A percentile compares a stretch with the other conserved stretches of the same genome.
These are phyloP conservation scores for Tokudaia muenninki DNA, from an alignment of 2,797 vertebrate genomes.

Conservation along the genomic window DNA sequence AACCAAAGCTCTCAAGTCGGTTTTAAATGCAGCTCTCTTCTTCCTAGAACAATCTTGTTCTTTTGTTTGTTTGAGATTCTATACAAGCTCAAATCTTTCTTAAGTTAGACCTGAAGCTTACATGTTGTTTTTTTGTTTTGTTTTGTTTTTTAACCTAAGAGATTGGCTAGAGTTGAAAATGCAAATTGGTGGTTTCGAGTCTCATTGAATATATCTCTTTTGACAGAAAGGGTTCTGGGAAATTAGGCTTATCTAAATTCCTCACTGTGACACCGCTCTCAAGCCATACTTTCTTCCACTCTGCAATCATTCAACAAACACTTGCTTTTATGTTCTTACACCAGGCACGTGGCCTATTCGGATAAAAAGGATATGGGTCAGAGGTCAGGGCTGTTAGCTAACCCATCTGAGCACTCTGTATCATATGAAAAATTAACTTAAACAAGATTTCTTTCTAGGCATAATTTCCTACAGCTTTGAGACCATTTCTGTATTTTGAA, in stretches of 20 bases:
- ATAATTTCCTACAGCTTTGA: constrained; percentile 13
- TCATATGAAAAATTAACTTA: not conserved
- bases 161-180: constrained; percentile 8
- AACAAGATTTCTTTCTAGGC: not conserved
- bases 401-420: not conserved
- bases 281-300: not conserved
- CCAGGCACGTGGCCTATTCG: not conserved
- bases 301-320: not conserved
- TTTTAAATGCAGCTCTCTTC: constrained; percentile 11
- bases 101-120: not conserved
- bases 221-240: not conserved
- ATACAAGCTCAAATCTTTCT: constrained; percentile 1
- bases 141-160: not conserved
- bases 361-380: not conserved
- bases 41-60: not conserved
- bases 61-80: constrained; percentile 46
- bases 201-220: not conserved
- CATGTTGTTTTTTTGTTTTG: not conserved
- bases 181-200: constrained; percentile 12
- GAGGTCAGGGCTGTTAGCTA: not conserved
- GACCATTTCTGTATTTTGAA: not conserved
- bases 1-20: not conserved
- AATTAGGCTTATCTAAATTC: not conserved
- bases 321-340: not conserved
- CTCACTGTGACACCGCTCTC: not conserved